Evolutionary conservation across 2,888 invertebrate species (phyloP).

Genomic region (Drosophila conformis): DNA sequence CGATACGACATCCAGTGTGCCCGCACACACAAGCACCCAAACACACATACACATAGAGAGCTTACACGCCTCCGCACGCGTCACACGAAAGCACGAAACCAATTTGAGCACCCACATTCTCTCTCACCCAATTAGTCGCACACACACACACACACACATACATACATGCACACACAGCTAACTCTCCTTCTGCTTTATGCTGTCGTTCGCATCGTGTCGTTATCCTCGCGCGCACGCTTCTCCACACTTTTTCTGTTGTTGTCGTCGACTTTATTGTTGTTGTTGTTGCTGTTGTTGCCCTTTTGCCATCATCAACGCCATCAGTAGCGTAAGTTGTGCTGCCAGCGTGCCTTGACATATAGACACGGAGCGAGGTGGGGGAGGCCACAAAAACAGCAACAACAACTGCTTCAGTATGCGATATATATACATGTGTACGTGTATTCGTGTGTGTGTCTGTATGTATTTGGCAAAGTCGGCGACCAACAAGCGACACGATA

Average conservation of each 20-base stretch:
- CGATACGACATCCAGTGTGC: slow-evolving; percentile 33
- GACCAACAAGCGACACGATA: slow-evolving; percentile 80
- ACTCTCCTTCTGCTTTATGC: slow-evolving; percentile 25
- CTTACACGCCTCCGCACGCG: slow-evolving; percentile 79
- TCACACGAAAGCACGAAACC: slow-evolving; percentile 79
- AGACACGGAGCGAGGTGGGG: slow-evolving; percentile 11
- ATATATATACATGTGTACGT: slow-evolving; percentile 2
- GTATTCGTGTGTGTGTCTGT: slow-evolving; percentile 28
- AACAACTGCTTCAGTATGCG: slow-evolving; percentile 53
- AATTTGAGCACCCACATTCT: slow-evolving; percentile 82
- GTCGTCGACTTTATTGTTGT: slow-evolving; percentile 11
- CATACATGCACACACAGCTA: slow-evolving; percentile 33
- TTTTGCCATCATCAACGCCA: slow-evolving; percentile 78
- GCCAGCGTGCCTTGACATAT: slow-evolving; percentile 53
- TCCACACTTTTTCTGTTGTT: slow-evolving; percentile 60
- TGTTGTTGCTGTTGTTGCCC: slow-evolving; percentile 62
- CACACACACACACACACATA: slow-evolving; percentile 68
- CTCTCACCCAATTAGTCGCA: slow-evolving; percentile 84
- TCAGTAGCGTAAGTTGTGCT: slow-evolving; percentile 76
- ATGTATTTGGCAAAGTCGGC: slow-evolving; percentile 57
- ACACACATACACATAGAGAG: slow-evolving; percentile 39
- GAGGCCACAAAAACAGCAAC: slow-evolving; percentile 67
- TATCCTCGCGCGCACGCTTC: slow-evolving; percentile 76
- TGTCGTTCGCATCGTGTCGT: slow-evolving; percentile 69
- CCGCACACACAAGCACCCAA: slow-evolving; percentile 13